Percentiles rank a stretch among this genome's conserved stretches.
phyloP scores from a whole-genome alignment of 2,888 invertebrate species.

The Drosophila macrospina region DNA sequence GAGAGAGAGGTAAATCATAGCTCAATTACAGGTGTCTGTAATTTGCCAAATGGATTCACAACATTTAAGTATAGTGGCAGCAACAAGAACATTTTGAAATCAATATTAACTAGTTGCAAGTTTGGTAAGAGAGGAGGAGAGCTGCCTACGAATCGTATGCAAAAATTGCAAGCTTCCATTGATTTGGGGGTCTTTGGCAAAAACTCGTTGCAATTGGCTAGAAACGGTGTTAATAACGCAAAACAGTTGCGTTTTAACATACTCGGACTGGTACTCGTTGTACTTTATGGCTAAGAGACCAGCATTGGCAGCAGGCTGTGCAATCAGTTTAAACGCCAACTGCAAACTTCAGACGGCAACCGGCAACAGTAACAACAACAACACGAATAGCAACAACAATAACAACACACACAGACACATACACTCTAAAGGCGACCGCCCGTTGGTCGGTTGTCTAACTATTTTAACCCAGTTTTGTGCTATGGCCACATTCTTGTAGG shows the following conservation, averaged over 20 bases:
- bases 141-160: slow-evolving; percentile 38
- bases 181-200: slow-evolving; percentile 36
- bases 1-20: neutral
- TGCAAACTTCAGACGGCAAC: slow-evolving; percentile 58
- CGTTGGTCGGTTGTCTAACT: slow-evolving; percentile 60
- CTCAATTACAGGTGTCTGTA: neutral
- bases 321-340: slow-evolving; percentile 58
- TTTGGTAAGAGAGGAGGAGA: neutral
- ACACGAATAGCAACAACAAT: slow-evolving; percentile 13
- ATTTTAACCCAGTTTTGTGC: slow-evolving; percentile 68
- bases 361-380: slow-evolving; percentile 39
- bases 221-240: slow-evolving; percentile 64
- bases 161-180: slow-evolving; percentile 34
- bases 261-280: slow-evolving; percentile 15
- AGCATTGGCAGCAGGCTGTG: slow-evolving; percentile 42
- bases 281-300: slow-evolving; percentile 26
- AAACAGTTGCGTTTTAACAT: slow-evolving; percentile 62
- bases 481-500: slow-evolving; percentile 78
- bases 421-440: slow-evolving; percentile 44
- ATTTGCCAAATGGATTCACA: slow-evolving; percentile 11
- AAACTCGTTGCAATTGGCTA: slow-evolving; percentile 52
- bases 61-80: slow-evolving; percentile 16
- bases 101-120: slow-evolving; percentile 13
- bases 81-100: slow-evolving; percentile 32
- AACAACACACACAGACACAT: slow-evolving; percentile 9